Evolutionary conservation across 2,888 invertebrate genomes (phyloP), one percentile per base, ranked within the genome.

Genomic region (Deroplatys truncata): DNA sequence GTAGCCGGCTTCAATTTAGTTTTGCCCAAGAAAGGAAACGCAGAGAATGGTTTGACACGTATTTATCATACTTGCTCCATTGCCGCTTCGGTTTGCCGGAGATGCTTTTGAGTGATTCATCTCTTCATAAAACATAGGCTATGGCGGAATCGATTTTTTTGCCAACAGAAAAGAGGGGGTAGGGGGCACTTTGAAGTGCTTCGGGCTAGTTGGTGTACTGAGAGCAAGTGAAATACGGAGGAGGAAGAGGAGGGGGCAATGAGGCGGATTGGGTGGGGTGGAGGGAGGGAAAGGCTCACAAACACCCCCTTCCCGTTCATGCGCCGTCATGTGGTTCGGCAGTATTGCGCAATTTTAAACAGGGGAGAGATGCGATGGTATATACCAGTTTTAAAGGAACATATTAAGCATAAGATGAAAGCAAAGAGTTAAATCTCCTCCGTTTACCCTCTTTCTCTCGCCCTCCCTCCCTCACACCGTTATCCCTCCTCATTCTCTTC

Each of bases 101-200:
- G 56, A 72, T 72, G 56, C 56, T 16, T 56, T 29, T 28, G 86
- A 86, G 72, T 86, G 82, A 86, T 86, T 86, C 86, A 86, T 86
- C 86, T 82, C 86, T 86, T 86, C 86, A 86, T 29, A 82, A 86
- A 86, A 82, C 86, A 86, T n/a, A 29, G 86, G 72, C 72, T 86
- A 86, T 72, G 86, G 72, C 86, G 56, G n/a, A 82, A 88, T 88
- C 84, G 88, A 88, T 88, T 88, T 88, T 88, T 88, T 72, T 84
- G 84, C 84, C 84, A 31, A 29, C 56, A 72, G 56, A 56, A 56
- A 56, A 56, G 56, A 56, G 56, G 56, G 56, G 56, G 56, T 72
- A 72, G 84, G 88, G 88, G 88, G 88, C 88, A 88, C 88, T 88
- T 88, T 88, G 88, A 88, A 88, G 88, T 88, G 88, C 88, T 88